Conservation (phyloP, 2,888 invertebrate species). For the Sarcophaga subvicina region DNA sequence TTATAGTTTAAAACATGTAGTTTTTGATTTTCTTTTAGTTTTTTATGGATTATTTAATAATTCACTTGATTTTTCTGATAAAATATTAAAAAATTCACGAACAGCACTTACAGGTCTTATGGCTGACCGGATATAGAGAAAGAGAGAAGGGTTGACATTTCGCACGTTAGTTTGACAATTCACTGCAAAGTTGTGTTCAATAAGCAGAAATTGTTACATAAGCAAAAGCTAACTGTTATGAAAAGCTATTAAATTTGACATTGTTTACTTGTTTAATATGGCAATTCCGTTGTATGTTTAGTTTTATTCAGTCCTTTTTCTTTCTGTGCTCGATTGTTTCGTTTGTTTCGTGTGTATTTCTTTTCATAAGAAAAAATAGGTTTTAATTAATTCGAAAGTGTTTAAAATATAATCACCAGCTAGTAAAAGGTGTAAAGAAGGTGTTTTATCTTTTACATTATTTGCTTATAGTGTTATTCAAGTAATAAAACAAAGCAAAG, state of each 20-base stretch:
- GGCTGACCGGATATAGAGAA: conserved; percentile 81
- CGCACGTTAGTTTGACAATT: conserved; percentile 72
- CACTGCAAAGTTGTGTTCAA: conserved; percentile 35
- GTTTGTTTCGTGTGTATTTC: not conserved
- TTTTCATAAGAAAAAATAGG: not conserved
- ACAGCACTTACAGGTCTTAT: conserved; percentile 80
- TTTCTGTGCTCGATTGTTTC: not conserved
- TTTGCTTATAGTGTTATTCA: not conserved
- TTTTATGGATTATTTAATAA: conserved; percentile 67
- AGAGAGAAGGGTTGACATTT: conserved; percentile 77
- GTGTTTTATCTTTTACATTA: no score
- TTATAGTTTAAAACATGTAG: not conserved
- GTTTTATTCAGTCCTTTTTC: conserved; percentile 1
- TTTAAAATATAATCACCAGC: not conserved
- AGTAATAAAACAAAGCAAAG: not conserved
- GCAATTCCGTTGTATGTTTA: conserved; percentile 9
- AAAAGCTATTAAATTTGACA: conserved; percentile 20
- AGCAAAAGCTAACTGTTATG: conserved; percentile 29
- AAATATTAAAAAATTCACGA: conserved; percentile 67
- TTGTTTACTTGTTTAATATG: not conserved
- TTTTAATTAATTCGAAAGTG: not conserved
- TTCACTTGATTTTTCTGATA: conserved; percentile 74
- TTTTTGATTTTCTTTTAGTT: conserved; percentile 34
- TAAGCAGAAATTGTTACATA: not conserved
- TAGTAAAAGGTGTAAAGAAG: no score